phyloP scores from a whole-genome alignment of 1,140 invertebrate genomes.

The Solenopsis fugax region DNA sequence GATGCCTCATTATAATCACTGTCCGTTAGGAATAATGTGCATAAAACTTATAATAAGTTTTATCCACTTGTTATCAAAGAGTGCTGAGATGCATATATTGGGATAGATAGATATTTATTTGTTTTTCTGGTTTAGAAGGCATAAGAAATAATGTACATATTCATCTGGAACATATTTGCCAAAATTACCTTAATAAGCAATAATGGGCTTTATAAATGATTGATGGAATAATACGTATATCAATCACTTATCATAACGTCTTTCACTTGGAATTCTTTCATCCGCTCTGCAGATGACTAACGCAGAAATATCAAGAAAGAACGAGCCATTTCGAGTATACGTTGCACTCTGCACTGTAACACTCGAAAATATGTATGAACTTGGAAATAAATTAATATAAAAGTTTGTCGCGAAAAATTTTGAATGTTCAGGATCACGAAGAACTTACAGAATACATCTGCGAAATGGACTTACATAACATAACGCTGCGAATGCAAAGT shows the following conservation, averaged over 20 bases:
- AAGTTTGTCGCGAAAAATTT: background rate
- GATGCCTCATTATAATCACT: too few relatives aligned
- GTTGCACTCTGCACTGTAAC: background rate
- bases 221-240: background rate
- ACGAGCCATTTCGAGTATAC: background rate
- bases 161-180: too few relatives aligned
- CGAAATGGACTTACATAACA: conserved; percentile 10
- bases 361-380: background rate
- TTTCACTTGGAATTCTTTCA: background rate
- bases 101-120: too few relatives aligned
- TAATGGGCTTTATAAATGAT: background rate
- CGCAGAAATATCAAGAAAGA: background rate
- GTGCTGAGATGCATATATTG: too few relatives aligned
- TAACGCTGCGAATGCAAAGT: conserved; percentile 22
- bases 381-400: conserved; percentile 42
- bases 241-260: background rate
- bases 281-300: background rate
- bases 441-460: background rate
- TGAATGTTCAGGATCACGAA: background rate
- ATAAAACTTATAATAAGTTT: too few relatives aligned
- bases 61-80: too few relatives aligned
- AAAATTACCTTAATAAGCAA: background rate
- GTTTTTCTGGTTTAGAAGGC: too few relatives aligned
- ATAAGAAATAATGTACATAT: too few relatives aligned
- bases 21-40: too few relatives aligned